A percentile compares a stretch with the other conserved stretches of the same genome.
Evolutionary conservation across 2,113 vertebrate genomes (phyloP).

Genomic region (Stigmatopora argus): DNA sequence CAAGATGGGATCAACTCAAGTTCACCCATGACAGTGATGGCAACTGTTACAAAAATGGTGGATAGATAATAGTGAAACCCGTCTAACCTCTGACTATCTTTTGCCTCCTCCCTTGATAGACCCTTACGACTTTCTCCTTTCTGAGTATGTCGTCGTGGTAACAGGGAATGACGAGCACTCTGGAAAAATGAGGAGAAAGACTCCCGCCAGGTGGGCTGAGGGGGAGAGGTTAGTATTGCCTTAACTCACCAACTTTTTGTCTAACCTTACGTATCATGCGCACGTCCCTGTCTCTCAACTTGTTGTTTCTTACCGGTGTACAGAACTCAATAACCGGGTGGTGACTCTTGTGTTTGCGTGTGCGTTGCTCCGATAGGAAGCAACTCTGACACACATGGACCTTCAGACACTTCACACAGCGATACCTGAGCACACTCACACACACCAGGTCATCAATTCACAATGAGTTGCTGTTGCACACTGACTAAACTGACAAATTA

Average conservation of each 20-base stretch:
- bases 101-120: conserved; percentile 26
- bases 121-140: conserved; percentile 51
- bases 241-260: background rate
- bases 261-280: background rate
- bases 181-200: conserved; percentile 65
- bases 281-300: background rate
- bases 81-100: conserved; percentile 21
- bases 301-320: conserved; percentile 64
- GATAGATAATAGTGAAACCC: background rate
- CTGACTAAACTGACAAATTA: too few species aligned
- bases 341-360: conserved; percentile 70
- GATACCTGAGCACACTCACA: conserved; percentile 64
- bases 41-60: background rate
- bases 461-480: background rate
- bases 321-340: conserved; percentile 75
- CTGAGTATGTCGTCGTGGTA: conserved; percentile 44
- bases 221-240: background rate
- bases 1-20: background rate
- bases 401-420: conserved; percentile 80
- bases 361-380: conserved; percentile 70
- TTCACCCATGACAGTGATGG: background rate
- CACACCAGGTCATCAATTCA: background rate
- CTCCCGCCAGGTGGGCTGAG: conserved; percentile 74
- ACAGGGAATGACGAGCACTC: conserved; percentile 62
- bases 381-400: conserved; percentile 82